Evolutionary conservation across 2,888 invertebrate genomes (phyloP).

Genomic region (Linnaemya vulpina): DNA sequence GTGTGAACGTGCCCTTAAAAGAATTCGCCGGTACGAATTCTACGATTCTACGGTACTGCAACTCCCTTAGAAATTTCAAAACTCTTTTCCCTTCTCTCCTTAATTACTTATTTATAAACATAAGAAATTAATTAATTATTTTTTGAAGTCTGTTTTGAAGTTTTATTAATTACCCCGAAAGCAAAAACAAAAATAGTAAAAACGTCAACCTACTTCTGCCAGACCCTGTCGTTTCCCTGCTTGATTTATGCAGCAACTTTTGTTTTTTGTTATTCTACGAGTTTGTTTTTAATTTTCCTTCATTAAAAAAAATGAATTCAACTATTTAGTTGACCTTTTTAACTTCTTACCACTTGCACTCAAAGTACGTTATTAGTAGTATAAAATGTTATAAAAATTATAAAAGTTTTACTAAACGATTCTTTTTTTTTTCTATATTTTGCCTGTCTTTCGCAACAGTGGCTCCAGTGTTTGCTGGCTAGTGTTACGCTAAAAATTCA

Average conservation of each 20-base stretch:
- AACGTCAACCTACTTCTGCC: conserved; percentile 28
- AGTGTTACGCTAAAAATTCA: not conserved
- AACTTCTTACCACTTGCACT: conserved; percentile 13
- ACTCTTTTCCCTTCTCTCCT: not conserved
- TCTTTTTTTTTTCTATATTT: too few relatives aligned
- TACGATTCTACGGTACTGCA: too few relatives aligned
- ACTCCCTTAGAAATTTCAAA: too few relatives aligned
- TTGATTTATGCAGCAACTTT: conserved; percentile 15
- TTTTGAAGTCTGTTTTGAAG: not conserved
- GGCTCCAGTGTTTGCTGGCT: conserved; percentile 1
- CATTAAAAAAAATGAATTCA: conserved; percentile 16
- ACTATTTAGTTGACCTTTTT: conserved; percentile 42
- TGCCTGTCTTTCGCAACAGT: not conserved
- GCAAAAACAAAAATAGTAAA: not conserved
- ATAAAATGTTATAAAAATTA: conserved; percentile 1
- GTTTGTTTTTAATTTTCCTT: not conserved
- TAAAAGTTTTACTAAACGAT: conserved; percentile 1
- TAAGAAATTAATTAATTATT: not conserved
- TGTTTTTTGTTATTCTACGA: conserved; percentile 9
- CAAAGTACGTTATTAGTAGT: not conserved
- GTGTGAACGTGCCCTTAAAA: too few relatives aligned
- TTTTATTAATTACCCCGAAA: not conserved
- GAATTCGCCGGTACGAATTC: too few relatives aligned
- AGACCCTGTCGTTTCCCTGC: conserved; percentile 10
- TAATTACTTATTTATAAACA: not conserved